These are phyloP conservation scores for Acipenser oxyrinchus DNA, from an alignment of 2,797 vertebrate genomes.

Conservation along the genomic window DNA sequence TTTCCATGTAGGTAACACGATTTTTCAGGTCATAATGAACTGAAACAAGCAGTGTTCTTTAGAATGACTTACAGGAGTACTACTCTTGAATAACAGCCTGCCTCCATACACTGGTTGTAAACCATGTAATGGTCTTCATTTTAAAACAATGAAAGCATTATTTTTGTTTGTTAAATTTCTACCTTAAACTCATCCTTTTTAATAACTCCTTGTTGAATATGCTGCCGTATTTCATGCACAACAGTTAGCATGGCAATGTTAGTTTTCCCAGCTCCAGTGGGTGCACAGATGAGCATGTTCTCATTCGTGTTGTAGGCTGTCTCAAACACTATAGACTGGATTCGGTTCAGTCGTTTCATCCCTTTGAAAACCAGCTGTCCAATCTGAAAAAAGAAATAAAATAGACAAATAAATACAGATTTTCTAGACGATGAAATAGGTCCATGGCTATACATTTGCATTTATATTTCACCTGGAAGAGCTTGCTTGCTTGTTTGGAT, in stretches of 20 bases:
- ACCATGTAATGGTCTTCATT: slow-evolving; percentile 20
- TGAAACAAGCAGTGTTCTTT: slow-evolving; percentile 35
- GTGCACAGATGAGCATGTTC: slow-evolving; percentile 92
- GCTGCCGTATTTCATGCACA: slow-evolving; percentile 89
- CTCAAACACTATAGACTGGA: slow-evolving; percentile 94
- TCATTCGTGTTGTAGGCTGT: slow-evolving; percentile 97
- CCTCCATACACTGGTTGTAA: slow-evolving; percentile 25
- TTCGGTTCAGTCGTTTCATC: slow-evolving; percentile 84
- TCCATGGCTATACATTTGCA: too few species aligned
- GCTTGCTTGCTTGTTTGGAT: too few species aligned
- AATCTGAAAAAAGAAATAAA: slow-evolving; percentile 55
- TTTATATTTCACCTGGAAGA: too few species aligned
- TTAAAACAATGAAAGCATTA: slow-evolving; percentile 28
- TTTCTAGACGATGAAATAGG: too few species aligned
- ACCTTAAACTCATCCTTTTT: slow-evolving; percentile 98
- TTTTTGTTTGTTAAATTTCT: slow-evolving; percentile 32
- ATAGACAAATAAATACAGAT: background rate
- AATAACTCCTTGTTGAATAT: slow-evolving; percentile 84
- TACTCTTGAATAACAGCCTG: slow-evolving; percentile 33
- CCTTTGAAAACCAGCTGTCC: slow-evolving; percentile 93
- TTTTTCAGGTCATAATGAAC: slow-evolving; percentile 43
- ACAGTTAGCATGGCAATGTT: slow-evolving; percentile 96
- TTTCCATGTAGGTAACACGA: slow-evolving; percentile 41
- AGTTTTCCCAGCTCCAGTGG: slow-evolving; percentile 94
- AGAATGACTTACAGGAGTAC: slow-evolving; percentile 29